Evolutionary conservation across 1,140 invertebrate species (phyloP), one percentile per base, ranked within the genome.

Genomic region (Euura lappo): DNA sequence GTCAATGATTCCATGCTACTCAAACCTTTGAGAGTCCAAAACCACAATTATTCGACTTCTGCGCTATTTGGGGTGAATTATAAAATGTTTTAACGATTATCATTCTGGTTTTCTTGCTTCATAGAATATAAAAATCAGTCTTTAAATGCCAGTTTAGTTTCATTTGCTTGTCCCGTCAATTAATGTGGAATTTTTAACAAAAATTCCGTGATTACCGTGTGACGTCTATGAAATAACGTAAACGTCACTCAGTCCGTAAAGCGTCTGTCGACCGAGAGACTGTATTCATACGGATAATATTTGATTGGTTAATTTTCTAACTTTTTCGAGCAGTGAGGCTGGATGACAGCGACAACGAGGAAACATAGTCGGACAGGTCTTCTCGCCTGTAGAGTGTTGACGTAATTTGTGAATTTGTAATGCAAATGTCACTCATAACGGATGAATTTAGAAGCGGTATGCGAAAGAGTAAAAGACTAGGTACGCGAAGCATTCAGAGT

Each of bases 271-370:
- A 60, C 51, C 6, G 8, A 8, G 51, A 6, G 51, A 60, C 51
- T 6, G 5, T 11, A n/a, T 60, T 60, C 51, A 60, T 60, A 60
- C 6, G 51, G 51, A 60, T 28, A 28, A 28, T 28, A 28, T 60
- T 60, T 60, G 51, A 60, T 60, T 60, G 51, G 51, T 60, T 60
- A 60, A 60, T 60, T 60, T 60, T 60, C 51, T 60, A 60, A 60
- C 8, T 60, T 60, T 60, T n/a, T 0, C 51, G 51, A 60, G 51
- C 6, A 60, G 51, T 60, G 8, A 60, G 6, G 3, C 13, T 8
- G 13, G 51, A 5, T 60, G 51, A 60, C 51, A n/a, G 51, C 10
- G 10, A 60, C 13, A 60, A 60, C 51, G 51, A 60, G 51, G 51
- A 60, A 60, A 60, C 51, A 60, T 60, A 8, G 51, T n/a, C 8